Evolutionary conservation across 1,140 invertebrate species (phyloP).

Genomic region (Heliconius melpomene): DNA sequence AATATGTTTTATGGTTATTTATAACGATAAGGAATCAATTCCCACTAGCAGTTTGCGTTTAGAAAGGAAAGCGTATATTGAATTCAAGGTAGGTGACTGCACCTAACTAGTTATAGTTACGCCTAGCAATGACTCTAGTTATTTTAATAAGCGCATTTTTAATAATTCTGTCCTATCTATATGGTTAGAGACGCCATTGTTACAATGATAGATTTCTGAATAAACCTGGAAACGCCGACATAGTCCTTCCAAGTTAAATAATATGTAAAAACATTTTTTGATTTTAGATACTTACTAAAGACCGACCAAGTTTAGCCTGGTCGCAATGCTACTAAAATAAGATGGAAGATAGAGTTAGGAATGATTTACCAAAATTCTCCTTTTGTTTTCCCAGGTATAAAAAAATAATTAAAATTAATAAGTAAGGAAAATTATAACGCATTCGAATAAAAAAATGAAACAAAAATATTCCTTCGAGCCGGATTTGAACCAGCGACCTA

Average conservation of each 20-base stretch:
- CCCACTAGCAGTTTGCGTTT: conserved; percentile 31
- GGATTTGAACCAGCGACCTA: conserved; percentile 80
- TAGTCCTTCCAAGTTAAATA: too few relatives aligned
- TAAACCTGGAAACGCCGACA: too few relatives aligned
- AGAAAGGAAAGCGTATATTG: conserved; percentile 34
- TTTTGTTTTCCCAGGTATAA: too few relatives aligned
- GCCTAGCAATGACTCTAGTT: conserved; percentile 10
- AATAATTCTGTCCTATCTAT: neutral
- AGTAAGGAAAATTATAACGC: neutral
- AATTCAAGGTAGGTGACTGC: conserved; percentile 33
- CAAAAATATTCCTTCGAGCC: conserved; percentile 57
- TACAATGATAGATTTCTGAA: too few relatives aligned
- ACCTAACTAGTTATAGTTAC: conserved; percentile 4
- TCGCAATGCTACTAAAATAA: too few relatives aligned
- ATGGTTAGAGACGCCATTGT: neutral
- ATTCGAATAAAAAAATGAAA: conserved; percentile 12
- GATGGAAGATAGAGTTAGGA: too few relatives aligned
- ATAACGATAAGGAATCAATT: conserved; percentile 23
- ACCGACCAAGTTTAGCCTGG: too few relatives aligned
- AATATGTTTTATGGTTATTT: conserved; percentile 18
- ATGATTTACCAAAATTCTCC: too few relatives aligned
- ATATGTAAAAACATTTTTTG: too few relatives aligned
- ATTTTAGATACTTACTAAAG: too few relatives aligned
- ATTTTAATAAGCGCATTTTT: conserved; percentile 1
- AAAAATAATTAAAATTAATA: too few relatives aligned